Percentiles rank a stretch among this genome's conserved stretches.
Evolutionary conservation across 2,888 invertebrate genomes (phyloP).

Genomic region (Heliconius ismenius): DNA sequence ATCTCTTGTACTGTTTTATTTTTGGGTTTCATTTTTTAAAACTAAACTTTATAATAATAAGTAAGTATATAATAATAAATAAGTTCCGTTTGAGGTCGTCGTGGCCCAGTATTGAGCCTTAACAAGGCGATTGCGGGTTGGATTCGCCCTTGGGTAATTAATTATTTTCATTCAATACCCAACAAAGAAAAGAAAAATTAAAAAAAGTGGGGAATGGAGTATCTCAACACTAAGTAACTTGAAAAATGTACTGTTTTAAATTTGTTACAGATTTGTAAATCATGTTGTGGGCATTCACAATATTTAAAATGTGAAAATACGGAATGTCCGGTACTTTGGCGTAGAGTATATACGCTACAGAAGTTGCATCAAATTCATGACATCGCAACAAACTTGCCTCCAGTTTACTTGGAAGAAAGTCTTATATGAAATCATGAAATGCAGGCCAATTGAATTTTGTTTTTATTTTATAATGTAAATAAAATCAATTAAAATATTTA

Average conservation of each 20-base stretch:
- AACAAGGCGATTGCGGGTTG: not conserved
- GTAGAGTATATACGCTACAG: constrained; percentile 56
- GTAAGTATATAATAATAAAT: too few relatives aligned
- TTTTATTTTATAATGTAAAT: not conserved
- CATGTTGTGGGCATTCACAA: constrained; percentile 64
- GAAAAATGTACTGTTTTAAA: not conserved
- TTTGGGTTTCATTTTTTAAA: too few relatives aligned
- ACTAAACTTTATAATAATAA: too few relatives aligned
- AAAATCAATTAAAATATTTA: not conserved
- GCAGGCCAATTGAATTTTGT: not conserved
- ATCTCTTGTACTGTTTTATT: too few relatives aligned
- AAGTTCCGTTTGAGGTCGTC: too few relatives aligned
- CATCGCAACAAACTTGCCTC: constrained; percentile 59
- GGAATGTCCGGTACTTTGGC: constrained; percentile 71
- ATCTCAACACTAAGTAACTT: too few relatives aligned
- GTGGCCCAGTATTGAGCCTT: too few relatives aligned
- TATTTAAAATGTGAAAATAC: constrained; percentile 61
- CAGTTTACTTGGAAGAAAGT: constrained; percentile 52
- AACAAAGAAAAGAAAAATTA: not conserved
- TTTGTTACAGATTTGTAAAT: constrained; percentile 63
- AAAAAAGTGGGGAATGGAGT: not conserved
- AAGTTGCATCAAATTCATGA: constrained; percentile 60
- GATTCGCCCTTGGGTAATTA: not conserved
- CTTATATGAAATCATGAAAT: constrained; percentile 21
- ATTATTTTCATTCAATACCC: not conserved